Conservation (phyloP, 2,888 invertebrate species). For the Drosophila mettleri region DNA sequence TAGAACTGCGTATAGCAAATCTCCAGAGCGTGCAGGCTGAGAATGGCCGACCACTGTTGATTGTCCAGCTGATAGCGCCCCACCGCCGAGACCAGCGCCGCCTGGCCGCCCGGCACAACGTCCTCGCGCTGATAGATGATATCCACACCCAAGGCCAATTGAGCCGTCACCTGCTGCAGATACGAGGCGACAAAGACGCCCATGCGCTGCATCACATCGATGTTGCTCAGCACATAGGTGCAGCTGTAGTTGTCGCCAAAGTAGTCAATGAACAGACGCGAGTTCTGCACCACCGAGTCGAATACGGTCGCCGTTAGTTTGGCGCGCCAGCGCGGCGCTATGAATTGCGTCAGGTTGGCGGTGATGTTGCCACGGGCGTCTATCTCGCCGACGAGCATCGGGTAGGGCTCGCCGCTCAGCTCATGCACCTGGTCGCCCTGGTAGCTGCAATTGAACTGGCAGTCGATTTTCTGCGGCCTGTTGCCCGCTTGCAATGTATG, state of each 20-base stretch:
- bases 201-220: slow-evolving; percentile 14
- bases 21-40: slow-evolving; percentile 47
- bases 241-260: slow-evolving; percentile 37
- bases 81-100: slow-evolving; percentile 33
- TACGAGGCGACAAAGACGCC: slow-evolving; percentile 43
- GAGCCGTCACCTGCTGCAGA: slow-evolving; percentile 33
- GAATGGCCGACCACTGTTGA: slow-evolving; percentile 33
- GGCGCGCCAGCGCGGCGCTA: slow-evolving; percentile 20
- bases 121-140: slow-evolving; percentile 39
- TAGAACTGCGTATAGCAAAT: slow-evolving; percentile 47
- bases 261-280: slow-evolving; percentile 36
- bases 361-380: slow-evolving; percentile 38
- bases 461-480: background rate
- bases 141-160: slow-evolving; percentile 40
- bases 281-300: slow-evolving; percentile 10
- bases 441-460: slow-evolving; percentile 37
- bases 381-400: slow-evolving; percentile 27
- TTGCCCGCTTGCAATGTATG: slow-evolving; percentile 27
- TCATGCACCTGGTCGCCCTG: slow-evolving; percentile 6
- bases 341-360: slow-evolving; percentile 25
- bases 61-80: slow-evolving; percentile 36
- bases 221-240: slow-evolving; percentile 33
- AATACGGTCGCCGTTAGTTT: slow-evolving; percentile 15
- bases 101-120: slow-evolving; percentile 35
- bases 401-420: slow-evolving; percentile 22